Evolutionary conservation across 2,797 vertebrate genomes (phyloP), one percentile per base, ranked within the genome.

Genomic region (Choloepus didactylus): DNA sequence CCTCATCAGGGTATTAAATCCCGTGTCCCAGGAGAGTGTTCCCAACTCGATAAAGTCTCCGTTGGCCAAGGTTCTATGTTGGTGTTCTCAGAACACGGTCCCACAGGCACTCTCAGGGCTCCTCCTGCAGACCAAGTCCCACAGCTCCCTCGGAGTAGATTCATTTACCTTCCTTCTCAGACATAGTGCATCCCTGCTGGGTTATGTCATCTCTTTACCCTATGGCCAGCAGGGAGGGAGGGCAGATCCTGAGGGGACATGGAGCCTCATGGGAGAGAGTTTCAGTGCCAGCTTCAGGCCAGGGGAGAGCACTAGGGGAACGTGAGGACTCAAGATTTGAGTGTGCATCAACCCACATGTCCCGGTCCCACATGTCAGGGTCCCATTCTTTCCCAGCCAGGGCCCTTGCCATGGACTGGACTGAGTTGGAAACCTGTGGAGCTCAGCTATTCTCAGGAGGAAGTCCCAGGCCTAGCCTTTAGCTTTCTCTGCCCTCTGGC

Each of bases 91-190:
- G 75, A 29, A 11, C 41, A 51, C 9, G 2, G 56, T 23, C 49
- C 46, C 62, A 12, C 7, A 0, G 0, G 6, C 27, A n/a, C 49
- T 51, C 7, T 2, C 38, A 0, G 0, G 73, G 27, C 6, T 64
- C 38, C 81, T 14, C 3, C 38, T 10, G 27, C 7, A 12, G 1
- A 49, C 29, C 7, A 6, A 5, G 6, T n/a, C 76, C 49, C 46
- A 2, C 38, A 4, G 31, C 10, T 2, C 19, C 49, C 67, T 12
- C 67, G 11, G 21, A 21, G 19, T 8, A 14, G 62, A 3, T 64
- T n/a, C 76, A 27, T 1, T 67, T 41, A 67, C 25, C 70, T 59
- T 41, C 69, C n/a, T 60, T 38, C 38, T 46, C 91, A 72, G 25
- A 5, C 49, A 35, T 0, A 27, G 11, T 31, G 8, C 3, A 27